Evolutionary conservation across 2,113 vertebrate genomes (phyloP).

Genomic region (Pituophis catenifer): DNA sequence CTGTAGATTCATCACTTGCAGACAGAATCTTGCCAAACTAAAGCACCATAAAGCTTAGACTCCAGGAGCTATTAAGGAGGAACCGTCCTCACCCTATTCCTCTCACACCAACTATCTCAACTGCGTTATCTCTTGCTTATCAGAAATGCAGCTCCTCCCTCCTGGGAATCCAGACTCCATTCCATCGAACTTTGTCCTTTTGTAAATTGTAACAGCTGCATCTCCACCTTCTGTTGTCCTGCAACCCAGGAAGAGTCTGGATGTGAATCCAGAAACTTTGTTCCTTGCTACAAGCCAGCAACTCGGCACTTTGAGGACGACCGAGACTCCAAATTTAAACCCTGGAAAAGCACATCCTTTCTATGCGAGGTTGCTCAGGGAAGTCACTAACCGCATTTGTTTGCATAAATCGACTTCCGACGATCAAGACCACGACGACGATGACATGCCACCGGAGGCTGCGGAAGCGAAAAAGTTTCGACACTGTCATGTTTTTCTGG

Average conservation of each 20-base stretch:
- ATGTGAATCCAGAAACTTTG: not conserved
- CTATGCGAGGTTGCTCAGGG: not conserved
- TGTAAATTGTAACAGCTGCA: not conserved
- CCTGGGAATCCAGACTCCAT: not conserved
- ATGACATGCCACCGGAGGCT: not conserved
- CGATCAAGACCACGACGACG: not conserved
- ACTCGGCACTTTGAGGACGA: not conserved
- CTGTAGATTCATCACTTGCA: too few species aligned
- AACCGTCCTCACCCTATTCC: not conserved
- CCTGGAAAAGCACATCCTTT: not conserved
- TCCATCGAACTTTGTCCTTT: not conserved
- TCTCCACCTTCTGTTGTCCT: not conserved
- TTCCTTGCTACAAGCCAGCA: not conserved
- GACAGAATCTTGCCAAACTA: too few species aligned
- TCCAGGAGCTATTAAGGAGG: not conserved
- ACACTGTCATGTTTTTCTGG: not conserved
- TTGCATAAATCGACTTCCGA: not conserved
- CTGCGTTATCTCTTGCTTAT: too few species aligned
- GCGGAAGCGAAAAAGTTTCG: not conserved
- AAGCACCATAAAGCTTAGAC: not conserved
- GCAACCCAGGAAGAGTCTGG: not conserved
- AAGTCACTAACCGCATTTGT: not conserved
- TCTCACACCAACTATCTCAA: not conserved
- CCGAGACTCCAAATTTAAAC: not conserved
- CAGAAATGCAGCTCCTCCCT: not conserved